Evolutionary conservation across 2,113 vertebrate species (phyloP), one percentile per base, ranked within the genome.

Genomic region (Proteles cristata): DNA sequence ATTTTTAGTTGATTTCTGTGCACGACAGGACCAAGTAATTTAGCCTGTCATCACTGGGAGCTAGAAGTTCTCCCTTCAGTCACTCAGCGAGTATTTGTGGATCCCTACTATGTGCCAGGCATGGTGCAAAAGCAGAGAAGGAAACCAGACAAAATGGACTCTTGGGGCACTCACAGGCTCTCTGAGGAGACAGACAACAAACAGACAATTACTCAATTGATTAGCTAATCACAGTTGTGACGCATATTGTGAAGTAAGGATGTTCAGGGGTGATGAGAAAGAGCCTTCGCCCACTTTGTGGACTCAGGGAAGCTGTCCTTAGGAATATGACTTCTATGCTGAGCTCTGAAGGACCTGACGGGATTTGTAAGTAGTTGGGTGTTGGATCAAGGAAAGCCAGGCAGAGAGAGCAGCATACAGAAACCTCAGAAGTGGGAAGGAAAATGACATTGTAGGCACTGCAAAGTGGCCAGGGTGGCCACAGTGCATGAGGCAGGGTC

Each of bases 111-210:
- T 43, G 35, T 43, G 19, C 84, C 53, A 7, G 31, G 68, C 55
- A 48, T 12, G 8, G 39, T n/a, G 55, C 53, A 45, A 23, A 11
- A 50, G 33, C 76, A n/a, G 71, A 61, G 33, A 31, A 85, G 55
- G 23, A 89, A 45, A 25, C 15, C 92, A 61, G 93, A 80, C 25
- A 85, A 93, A 88, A 7, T 0, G 0, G 66, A 19, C 35, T 84
- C 74, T 53, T 48, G 4, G 7, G 58, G 77, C 3, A 10, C 58
- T 45, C 77, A 23, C 21, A 3, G 25, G 65, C 93, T 92, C 80
- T 66, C 82, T 82, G 17, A 26, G 31, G 90, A 97, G 97, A 95
- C 95, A 96, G 95, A 98, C 68, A 79, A 87, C 88, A 96, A 97
- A 95, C 92, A 97, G 35, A 93, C 58, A 85, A 80, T 97, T 92